phyloP scores from a whole-genome alignment of 2,888 invertebrate genomes.

The Drosophila mettleri region DNA sequence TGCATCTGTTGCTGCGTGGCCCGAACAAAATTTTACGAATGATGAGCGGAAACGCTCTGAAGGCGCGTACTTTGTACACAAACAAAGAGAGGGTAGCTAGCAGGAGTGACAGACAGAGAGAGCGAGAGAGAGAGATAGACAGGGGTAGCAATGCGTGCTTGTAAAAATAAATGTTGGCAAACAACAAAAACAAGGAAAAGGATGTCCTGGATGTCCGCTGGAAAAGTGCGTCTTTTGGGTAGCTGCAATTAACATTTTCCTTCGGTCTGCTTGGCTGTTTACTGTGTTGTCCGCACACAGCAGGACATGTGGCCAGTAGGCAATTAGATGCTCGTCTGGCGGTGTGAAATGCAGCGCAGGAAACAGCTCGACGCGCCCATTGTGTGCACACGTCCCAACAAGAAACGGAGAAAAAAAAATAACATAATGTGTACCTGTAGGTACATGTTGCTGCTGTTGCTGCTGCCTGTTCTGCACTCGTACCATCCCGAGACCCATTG shows the following conservation, averaged over 20 bases:
- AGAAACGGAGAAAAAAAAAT: background rate
- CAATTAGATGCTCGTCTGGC: conserved; percentile 70
- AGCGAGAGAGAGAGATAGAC: conserved; percentile 1
- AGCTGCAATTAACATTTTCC: conserved; percentile 59
- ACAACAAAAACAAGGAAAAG: conserved; percentile 74
- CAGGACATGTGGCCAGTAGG: conserved; percentile 74
- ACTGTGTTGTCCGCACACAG: conserved; percentile 37
- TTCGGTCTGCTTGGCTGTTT: conserved; percentile 17
- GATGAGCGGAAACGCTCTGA: conserved; percentile 59
- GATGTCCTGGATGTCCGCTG: conserved; percentile 69
- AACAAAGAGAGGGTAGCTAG: conserved; percentile 55
- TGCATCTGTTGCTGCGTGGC: conserved; percentile 51
- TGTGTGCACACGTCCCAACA: conserved; percentile 55
- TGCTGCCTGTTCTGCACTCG: too few relatives aligned
- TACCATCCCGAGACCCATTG: conserved; percentile 6
- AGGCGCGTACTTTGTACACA: conserved; percentile 76
- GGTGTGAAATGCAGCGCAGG: conserved; percentile 68
- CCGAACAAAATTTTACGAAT: conserved; percentile 43
- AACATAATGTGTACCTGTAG: too few relatives aligned
- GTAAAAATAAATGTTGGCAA: conserved; percentile 69
- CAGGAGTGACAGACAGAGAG: background rate
- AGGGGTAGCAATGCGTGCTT: conserved; percentile 13
- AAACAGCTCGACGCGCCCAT: conserved; percentile 57
- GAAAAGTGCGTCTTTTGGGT: conserved; percentile 55
- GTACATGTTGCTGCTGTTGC: conserved; percentile 8